Evolutionary conservation across 2,797 vertebrate species (phyloP), one percentile per base, ranked within the genome.

Genomic region (Botia kubotai): DNA sequence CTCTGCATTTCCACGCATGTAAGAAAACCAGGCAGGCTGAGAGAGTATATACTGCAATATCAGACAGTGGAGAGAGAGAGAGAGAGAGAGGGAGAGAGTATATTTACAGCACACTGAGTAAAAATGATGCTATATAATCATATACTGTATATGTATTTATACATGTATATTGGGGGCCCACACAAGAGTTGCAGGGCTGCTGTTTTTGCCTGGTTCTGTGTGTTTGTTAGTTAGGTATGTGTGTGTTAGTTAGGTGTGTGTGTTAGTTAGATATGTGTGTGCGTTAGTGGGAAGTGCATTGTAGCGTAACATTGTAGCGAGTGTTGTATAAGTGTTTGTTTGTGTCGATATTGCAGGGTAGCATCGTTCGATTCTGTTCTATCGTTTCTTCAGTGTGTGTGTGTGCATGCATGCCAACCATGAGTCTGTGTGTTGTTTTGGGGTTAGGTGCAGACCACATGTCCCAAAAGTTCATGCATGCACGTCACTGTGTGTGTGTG

Each of bases 51-150:
- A 92, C 85, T 83, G 88, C 87, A 92, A 91, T 87, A 92, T 91
- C 88, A 86, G 86, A 92, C 87, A 74, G 89, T 84, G 87, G 82
- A 88, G 63, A 82, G 23, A 83, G 50, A 52, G 69, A 76, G 29
- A 82, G 76, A 60, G 75, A 77, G 72, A 58, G 77, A 55, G 72
- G 67, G 72, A 83, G 36, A 80, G 84, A 84, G 88, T 91, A 90
- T 93, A 94, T 95, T 93, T 94, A 94, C 93, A 95, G 90, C 91
- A 94, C 93, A 94, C 91, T 89, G 87, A 91, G 92, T 93, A 93
- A 92, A 95, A 94, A 94, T 90, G 92, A 94, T 91, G 91, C 92
- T 92, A 93, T 94, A 94, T 93, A 94, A 90, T 92, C 92, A 89
- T 93, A 92, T 93, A 92, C 94, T 93, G 91, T 77, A 33, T 87